Evolutionary conservation across 2,888 invertebrate species (phyloP), one percentile per base, ranked within the genome.

Genomic region (Drosophila rubida): DNA sequence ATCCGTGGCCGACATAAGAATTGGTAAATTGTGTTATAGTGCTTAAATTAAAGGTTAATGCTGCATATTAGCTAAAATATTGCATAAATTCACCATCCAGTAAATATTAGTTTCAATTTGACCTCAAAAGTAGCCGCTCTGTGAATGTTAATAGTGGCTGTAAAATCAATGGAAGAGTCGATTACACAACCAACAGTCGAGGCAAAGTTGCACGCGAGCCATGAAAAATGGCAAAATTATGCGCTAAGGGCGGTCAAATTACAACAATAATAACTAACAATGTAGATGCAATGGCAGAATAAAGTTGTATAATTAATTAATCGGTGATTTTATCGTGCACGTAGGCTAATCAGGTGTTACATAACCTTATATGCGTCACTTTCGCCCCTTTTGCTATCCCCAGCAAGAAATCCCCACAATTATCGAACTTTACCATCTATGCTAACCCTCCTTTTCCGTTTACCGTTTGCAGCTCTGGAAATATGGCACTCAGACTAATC

Each of bases 401-500:
- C 46, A 6, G n/a, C 23, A 14, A 39, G 8, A 2, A 14, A 11
- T 14, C 35, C 13, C 14, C n/a, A 48, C 7, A 48, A 19, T 25
- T 37, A 22, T 41, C n/a, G 22, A 30, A 11, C 5, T 6, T 19
- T 23, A 22, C 4, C n/a, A 13, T 45, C 7, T 35, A 11, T 14
- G 19, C 27, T 54, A 45, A 57, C 1, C 4, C 11, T 13, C 6
- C 16, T 13, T 4, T 5, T 7, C 32, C 30, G 4, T 19, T 19
- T 41, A 6, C 37, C 13, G 2, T 60, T 60, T 66, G 39, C 68
- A 81, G 80, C 49, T 66, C 58, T 57, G 53, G 50, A 64, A 78
- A 37, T 44, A 91, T 91, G 91, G 90, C 91, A 69, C 81, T 91
- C 48, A 82, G 90, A 79, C 70, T 91, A 69, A 68, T 91, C 58